Conservation (phyloP, 2,888 invertebrate genomes). For the Tupiocoris notatus region DNA sequence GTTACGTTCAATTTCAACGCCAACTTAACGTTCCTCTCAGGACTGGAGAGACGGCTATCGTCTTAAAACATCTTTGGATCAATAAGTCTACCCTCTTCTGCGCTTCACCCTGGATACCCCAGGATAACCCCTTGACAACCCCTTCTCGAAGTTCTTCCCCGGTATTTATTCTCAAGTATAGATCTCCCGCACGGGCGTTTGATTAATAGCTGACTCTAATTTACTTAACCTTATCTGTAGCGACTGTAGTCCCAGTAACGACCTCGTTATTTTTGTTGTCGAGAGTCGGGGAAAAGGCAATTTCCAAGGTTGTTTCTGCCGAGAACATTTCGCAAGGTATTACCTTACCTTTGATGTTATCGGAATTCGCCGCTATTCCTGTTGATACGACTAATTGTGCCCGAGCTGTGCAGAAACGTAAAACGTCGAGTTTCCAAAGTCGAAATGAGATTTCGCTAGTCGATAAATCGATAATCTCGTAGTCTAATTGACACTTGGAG, state of each 20-base stretch:
- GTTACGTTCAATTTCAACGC: not conserved
- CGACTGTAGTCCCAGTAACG: not conserved
- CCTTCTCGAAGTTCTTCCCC: not conserved
- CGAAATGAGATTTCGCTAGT: too few relatives aligned
- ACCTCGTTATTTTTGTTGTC: conserved; percentile 9
- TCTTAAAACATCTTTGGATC: conserved; percentile 1
- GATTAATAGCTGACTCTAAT: conserved; percentile 22
- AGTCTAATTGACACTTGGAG: too few relatives aligned
- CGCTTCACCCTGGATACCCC: not conserved
- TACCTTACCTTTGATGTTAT: too few relatives aligned
- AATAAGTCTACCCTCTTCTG: not conserved
- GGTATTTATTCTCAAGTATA: conserved; percentile 24
- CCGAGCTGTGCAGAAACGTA: too few relatives aligned
- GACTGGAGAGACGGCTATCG: not conserved
- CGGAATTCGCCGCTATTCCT: too few relatives aligned
- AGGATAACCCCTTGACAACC: not conserved
- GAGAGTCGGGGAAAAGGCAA: not conserved
- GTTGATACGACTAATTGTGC: too few relatives aligned
- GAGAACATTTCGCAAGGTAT: too few relatives aligned
- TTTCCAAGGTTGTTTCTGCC: not conserved
- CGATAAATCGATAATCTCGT: too few relatives aligned
- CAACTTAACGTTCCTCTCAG: not conserved
- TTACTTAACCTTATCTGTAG: conserved; percentile 13
- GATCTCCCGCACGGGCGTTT: conserved; percentile 9
- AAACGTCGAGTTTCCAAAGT: too few relatives aligned